Evolutionary conservation across 2,797 vertebrate genomes (phyloP).

Genomic region (Coracias cyanogaster): DNA sequence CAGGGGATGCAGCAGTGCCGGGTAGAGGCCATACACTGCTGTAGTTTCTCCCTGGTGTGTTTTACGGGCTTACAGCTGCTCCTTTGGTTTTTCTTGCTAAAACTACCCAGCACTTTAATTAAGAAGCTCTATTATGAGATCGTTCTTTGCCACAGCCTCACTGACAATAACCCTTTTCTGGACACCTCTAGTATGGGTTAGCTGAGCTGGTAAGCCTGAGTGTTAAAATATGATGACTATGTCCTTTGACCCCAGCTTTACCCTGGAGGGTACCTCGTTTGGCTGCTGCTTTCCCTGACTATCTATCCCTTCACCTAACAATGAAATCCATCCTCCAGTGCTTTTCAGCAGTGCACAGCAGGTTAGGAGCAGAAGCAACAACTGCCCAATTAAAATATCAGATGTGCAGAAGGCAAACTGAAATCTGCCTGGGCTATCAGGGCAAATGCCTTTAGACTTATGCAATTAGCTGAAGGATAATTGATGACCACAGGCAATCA

Average conservation of each 20-base stretch:
- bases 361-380: conserved; percentile 17
- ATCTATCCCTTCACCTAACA: neutral
- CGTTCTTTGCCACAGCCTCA: neutral
- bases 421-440: neutral
- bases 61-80: conserved; percentile 5
- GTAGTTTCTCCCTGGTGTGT: neutral
- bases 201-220: neutral
- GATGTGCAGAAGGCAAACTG: conserved; percentile 20
- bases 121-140: neutral
- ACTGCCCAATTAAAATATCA: conserved; percentile 55
- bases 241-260: neutral
- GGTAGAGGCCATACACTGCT: neutral
- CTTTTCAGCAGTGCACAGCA: conserved; percentile 28
- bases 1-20: neutral
- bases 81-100: neutral
- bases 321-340: conserved; percentile 22
- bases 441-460: neutral
- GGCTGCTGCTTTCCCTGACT: neutral
- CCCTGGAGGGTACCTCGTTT: neutral
- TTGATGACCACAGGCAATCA: conserved; percentile 36
- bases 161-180: neutral
- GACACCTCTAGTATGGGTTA: neutral
- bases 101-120: neutral
- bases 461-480: conserved; percentile 13
- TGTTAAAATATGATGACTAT: neutral